These are phyloP conservation scores for Epirrhoe alternata DNA, from an alignment of 2,888 invertebrate genomes.

Conservation along the genomic window DNA sequence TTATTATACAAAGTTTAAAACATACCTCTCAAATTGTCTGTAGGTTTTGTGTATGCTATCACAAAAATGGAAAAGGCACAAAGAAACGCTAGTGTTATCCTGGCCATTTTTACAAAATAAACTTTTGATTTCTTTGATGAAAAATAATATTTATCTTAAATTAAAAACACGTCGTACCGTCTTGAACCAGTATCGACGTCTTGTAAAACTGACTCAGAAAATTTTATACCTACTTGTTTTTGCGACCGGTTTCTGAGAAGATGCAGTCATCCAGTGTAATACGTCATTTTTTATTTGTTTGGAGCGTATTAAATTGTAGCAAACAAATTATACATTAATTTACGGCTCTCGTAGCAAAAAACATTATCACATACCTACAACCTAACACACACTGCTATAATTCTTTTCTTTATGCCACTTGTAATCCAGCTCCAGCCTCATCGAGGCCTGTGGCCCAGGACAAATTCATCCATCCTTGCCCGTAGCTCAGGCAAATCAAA, in stretches of 20 bases:
- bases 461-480: no score
- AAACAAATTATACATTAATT: not conserved
- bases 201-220: constrained; percentile 21
- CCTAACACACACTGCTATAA: no score
- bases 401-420: no score
- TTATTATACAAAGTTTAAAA: constrained; percentile 4
- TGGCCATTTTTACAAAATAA: constrained; percentile 40
- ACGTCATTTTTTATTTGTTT: constrained; percentile 30
- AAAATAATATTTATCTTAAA: not conserved
- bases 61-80: constrained; percentile 37
- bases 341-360: no score
- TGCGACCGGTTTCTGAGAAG: constrained; percentile 38
- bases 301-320: not conserved
- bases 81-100: constrained; percentile 29
- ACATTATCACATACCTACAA: no score
- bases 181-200: constrained; percentile 20
- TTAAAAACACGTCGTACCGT: constrained; percentile 12
- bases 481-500: no score
- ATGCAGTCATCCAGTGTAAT: constrained; percentile 32
- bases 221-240: constrained; percentile 27
- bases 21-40: constrained; percentile 49
- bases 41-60: constrained; percentile 40
- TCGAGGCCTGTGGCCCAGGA: no score
- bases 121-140: not conserved
- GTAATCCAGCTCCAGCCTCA: no score